Percentiles rank a stretch among this genome's conserved stretches.
phyloP scores from a whole-genome alignment of 1,140 invertebrate species.

The Drosophila guanche region DNA sequence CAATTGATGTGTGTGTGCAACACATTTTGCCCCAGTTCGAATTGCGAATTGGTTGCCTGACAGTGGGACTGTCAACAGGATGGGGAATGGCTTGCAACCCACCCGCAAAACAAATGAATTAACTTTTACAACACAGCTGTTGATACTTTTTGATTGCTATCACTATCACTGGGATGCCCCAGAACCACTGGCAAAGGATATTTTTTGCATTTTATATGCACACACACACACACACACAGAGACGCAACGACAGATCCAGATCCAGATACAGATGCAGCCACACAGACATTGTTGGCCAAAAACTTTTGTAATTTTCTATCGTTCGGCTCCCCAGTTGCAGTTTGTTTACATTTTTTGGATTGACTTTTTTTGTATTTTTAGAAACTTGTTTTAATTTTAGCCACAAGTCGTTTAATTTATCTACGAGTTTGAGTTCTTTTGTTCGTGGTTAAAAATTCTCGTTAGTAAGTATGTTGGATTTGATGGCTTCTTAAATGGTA shows the following conservation, averaged over 20 bases:
- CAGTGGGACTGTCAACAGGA: conserved; percentile 17
- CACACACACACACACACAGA: neutral
- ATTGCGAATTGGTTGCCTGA: neutral
- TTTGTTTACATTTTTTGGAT: conserved; percentile 1
- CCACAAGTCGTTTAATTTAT: conserved; percentile 9
- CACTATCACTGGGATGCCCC: conserved; percentile 20
- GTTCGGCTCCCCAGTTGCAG: neutral
- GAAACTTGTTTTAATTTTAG: neutral
- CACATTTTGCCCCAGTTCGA: conserved; percentile 12
- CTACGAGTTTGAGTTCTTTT: neutral
- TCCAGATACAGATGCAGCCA: neutral
- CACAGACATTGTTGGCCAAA: conserved; percentile 16
- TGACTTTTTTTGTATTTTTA: conserved; percentile 4
- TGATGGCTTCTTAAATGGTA: too few species aligned
- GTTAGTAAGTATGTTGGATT: too few species aligned
- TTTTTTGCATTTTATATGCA: conserved; percentile 38
- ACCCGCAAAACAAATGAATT: conserved; percentile 44
- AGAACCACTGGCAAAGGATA: conserved; percentile 1
- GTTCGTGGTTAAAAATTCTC: neutral
- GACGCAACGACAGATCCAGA: too few species aligned
- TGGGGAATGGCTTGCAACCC: neutral
- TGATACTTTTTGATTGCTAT: conserved; percentile 47
- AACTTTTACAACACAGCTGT: conserved; percentile 56
- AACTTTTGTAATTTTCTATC: conserved; percentile 56
- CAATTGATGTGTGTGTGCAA: conserved; percentile 7